phyloP scores from a whole-genome alignment of 2,888 invertebrate species.

The Papilio demoleus region DNA sequence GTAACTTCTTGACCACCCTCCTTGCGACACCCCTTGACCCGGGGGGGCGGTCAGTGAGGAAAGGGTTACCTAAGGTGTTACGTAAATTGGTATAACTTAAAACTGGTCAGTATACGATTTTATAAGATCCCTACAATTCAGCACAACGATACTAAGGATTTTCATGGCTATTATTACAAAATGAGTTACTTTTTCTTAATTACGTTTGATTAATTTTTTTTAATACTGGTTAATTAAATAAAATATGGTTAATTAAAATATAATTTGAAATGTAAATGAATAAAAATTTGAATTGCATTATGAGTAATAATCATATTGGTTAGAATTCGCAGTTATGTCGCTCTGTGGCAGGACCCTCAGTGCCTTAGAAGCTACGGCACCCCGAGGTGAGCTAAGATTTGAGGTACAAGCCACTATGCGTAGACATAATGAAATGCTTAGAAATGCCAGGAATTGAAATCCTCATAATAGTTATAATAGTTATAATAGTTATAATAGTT shows the following conservation, averaged over 20 bases:
- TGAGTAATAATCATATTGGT: slow-evolving; percentile 25
- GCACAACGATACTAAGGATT: background rate
- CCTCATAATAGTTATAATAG: background rate
- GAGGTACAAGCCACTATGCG: slow-evolving; percentile 55
- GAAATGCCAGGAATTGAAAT: background rate
- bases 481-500: background rate
- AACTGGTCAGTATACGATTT: slow-evolving; percentile 42
- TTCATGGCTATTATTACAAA: too few species aligned
- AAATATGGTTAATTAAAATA: too few species aligned
- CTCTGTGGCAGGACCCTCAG: slow-evolving; percentile 46
- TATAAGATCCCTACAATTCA: background rate
- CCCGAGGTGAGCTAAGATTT: slow-evolving; percentile 72
- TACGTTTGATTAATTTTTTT: too few species aligned
- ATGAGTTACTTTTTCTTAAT: too few species aligned
- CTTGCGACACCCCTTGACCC: slow-evolving; percentile 64
- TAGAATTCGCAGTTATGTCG: slow-evolving; percentile 48
- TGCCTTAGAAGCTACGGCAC: slow-evolving; percentile 59
- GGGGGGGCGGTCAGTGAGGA: slow-evolving; percentile 63
- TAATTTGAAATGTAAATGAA: too few species aligned
- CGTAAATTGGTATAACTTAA: slow-evolving; percentile 55
- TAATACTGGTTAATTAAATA: too few species aligned
- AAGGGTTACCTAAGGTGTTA: slow-evolving; percentile 54
- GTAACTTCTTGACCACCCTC: slow-evolving; percentile 71
- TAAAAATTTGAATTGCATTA: too few species aligned
- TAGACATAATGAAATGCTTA: slow-evolving; percentile 31